phyloP scores from a whole-genome alignment of 1,140 invertebrate genomes.

The Hormaphis cornu region DNA sequence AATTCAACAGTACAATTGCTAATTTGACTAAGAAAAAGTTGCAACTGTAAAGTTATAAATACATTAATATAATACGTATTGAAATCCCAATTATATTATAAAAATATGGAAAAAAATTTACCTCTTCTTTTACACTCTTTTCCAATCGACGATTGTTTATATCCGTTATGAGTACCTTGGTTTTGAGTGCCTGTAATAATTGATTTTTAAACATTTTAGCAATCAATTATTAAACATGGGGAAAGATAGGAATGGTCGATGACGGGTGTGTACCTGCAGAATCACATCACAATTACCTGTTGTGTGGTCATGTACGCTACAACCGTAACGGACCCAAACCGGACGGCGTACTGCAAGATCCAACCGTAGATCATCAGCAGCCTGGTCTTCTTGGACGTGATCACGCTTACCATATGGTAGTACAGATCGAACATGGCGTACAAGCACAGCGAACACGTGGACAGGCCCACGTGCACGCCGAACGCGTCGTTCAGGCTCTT shows the following conservation, averaged over 20 bases:
- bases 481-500: neutral
- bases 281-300: neutral
- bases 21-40: slow-evolving; percentile 29
- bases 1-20: slow-evolving; percentile 27
- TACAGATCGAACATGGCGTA: neutral
- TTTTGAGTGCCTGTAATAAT: neutral
- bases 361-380: neutral
- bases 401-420: neutral
- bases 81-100: neutral
- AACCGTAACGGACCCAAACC: neutral
- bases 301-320: neutral
- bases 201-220: too few species aligned
- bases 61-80: neutral
- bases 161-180: neutral
- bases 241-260: too few species aligned
- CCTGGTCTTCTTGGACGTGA: neutral
- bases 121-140: neutral
- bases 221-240: too few species aligned
- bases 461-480: neutral
- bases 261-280: too few species aligned
- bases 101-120: neutral
- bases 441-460: neutral
- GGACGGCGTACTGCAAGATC: neutral
- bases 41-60: slow-evolving; percentile 26
- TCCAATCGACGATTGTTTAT: slow-evolving; percentile 22